Percentiles rank a stretch among this genome's conserved stretches.
These are phyloP conservation scores for Parazoanthus atlanticus DNA, from an alignment of 92 coral and sea anemone species.

Conservation along the genomic window DNA sequence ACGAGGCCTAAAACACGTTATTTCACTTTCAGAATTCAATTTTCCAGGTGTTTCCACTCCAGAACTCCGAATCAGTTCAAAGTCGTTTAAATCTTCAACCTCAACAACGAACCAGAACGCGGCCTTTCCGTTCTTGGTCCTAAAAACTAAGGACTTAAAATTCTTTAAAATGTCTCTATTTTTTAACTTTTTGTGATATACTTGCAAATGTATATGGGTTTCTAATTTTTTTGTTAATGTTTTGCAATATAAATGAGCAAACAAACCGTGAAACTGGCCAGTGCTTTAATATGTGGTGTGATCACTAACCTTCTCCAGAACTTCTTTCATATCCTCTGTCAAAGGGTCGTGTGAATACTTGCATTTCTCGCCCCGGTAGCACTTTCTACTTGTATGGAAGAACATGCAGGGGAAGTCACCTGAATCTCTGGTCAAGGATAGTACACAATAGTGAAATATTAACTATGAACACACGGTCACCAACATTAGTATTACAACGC, in stretches of 20 bases:
- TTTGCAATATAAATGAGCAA: not conserved
- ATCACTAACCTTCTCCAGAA: conserved; percentile 74
- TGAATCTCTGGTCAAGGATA: conserved; percentile 55
- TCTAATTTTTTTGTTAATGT: too few species aligned
- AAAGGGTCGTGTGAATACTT: conserved; percentile 86
- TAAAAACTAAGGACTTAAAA: too few species aligned
- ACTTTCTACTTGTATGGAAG: conserved; percentile 60
- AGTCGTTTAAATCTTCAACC: not conserved
- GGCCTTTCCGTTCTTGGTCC: not conserved
- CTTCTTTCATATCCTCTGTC: conserved; percentile 70
- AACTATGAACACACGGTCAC: not conserved
- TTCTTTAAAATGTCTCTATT: not conserved
- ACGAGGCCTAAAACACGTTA: too few species aligned
- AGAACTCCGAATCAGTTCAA: too few species aligned
- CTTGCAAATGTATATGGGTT: not conserved
- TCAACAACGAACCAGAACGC: not conserved
- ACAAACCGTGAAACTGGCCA: not conserved
- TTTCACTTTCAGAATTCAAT: too few species aligned
- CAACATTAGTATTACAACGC: too few species aligned
- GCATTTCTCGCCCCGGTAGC: conserved; percentile 68
- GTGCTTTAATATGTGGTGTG: not conserved
- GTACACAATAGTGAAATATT: not conserved
- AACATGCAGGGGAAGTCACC: conserved; percentile 88
- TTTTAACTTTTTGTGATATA: too few species aligned
- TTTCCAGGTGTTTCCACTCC: too few species aligned